Evolutionary conservation across 2,113 vertebrate genomes (phyloP), one percentile per base, ranked within the genome.

Genomic region (Oreocharis arfaki): DNA sequence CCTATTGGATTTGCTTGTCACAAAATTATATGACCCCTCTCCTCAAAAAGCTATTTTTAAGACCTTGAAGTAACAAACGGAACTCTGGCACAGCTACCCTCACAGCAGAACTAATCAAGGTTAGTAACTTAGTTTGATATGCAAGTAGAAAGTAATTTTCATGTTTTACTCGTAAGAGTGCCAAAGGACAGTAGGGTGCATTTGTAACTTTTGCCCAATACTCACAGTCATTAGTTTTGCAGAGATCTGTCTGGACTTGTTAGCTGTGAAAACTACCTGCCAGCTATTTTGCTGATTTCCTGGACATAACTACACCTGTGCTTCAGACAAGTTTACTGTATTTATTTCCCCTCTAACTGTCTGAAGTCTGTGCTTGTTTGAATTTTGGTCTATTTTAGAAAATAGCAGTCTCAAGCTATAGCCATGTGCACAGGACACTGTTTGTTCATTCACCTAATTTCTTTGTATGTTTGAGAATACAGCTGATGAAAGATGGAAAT

Each of bases 251-350:
- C 84, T 94, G 85, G 68, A 95, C 94, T 90, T 93, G 84, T 92
- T 92, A 96, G 76, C 82, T 94, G 68, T 92, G 92, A 96, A 93
- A 96, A 86, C 52, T 96, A 93, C 87, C 92, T 96, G 95, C 85
- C 94, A 94, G 91, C 46, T 88, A 46, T 92, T 95, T 73, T 77
- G 30, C 68, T 92, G 91, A 64, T 94, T 95, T 96, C 92, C 76
- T 91, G 91, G 64, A 84, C 57, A 8, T 84, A 93, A 95, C 83
- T 95, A 91, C 88, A 97, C 90, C 89, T 97, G 96, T 87, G 76
- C 55, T 89, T 87, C 76, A 84, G 79, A 88, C 69, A 70, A 90
- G 63, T 61, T 94, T 85, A 47, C 47, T 59, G 30, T 46, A 46
- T 55, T 78, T 82, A 64, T 39, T 81, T 95, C 63, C 46, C 20